phyloP scores from a whole-genome alignment of 1,140 invertebrate genomes.

The Papilio xuthus region DNA sequence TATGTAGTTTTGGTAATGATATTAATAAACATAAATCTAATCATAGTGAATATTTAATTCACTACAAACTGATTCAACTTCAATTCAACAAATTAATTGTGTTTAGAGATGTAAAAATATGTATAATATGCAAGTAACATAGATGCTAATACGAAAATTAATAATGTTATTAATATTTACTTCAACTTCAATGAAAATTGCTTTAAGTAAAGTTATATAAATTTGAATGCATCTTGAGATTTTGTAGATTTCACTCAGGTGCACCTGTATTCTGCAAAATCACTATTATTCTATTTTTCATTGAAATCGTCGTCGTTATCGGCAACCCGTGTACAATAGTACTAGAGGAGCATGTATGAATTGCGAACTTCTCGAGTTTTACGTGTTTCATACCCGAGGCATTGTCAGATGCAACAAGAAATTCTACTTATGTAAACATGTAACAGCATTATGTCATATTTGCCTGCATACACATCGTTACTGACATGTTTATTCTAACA shows the following conservation, averaged over 20 bases:
- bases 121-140: too few relatives aligned
- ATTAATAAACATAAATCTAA: too few relatives aligned
- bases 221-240: slow-evolving; percentile 45
- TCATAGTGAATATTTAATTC: too few relatives aligned
- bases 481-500: slow-evolving; percentile 49
- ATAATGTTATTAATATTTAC: neutral
- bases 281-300: slow-evolving; percentile 46
- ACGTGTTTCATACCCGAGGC: slow-evolving; percentile 44
- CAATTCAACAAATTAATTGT: too few relatives aligned
- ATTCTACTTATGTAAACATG: slow-evolving; percentile 58
- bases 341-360: slow-evolving; percentile 47
- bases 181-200: neutral
- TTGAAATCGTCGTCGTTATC: slow-evolving; percentile 42
- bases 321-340: slow-evolving; percentile 36
- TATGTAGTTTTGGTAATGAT: neutral
- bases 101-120: too few relatives aligned
- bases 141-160: too few relatives aligned
- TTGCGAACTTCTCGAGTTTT: slow-evolving; percentile 44
- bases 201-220: neutral
- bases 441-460: slow-evolving; percentile 58
- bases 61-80: too few relatives aligned
- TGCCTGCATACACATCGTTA: slow-evolving; percentile 55
- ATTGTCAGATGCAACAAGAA: slow-evolving; percentile 52
- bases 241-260: slow-evolving; percentile 28
- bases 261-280: too few relatives aligned